Base-by-base conservation (phyloP, 2,888 invertebrate species). In the Pachliopta kotzebuea region DNA sequence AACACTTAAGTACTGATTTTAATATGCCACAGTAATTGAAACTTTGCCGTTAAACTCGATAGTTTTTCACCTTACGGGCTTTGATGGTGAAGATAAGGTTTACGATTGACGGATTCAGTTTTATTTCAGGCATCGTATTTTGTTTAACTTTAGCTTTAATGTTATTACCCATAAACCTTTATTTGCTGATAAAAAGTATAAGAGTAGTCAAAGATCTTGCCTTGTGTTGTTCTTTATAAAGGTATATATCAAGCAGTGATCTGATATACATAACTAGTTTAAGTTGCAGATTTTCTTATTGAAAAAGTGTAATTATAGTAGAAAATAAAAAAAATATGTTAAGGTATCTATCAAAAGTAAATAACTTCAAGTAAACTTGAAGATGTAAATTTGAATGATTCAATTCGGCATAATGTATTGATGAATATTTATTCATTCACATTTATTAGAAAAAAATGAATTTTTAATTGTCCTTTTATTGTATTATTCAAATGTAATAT, bases 21-120 rank as follows among this genome's bases (percentile, higher is more conserved):
- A 60, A 65, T 53, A 52, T 18, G 60, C 20, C 29, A 56, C 42
- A 58, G 69, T 61, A 67, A 66, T 69, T 60, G 57, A 66, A 67
- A 60, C 66, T 67, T 57, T 57, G 61, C 54, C 59, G 60, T 67
- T 62, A 66, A 67, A 67, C 53, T 58, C 26, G 55, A 65, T 65
- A 65, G 54, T 29, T 45, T 26, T 31, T 7, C n/a, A 60, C 37
- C 23, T 24, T 6, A 49, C 20, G n/a, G 20, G n/a, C 37, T 24
- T 55, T 24, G 42, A 23, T 60, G 26, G 24, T 29, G 52, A 18
- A 21, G 60, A 58, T 63, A 59, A 59, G 31, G 55, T 63, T 63
- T 56, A 56, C 49, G 24, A 42, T 37, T 50, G 60, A 29, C 56
- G 29, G 26, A 56, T 49, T 45, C n/a, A 60, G 24, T 50, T 64